These are phyloP conservation scores for Xiphorhynchus elegans DNA, from an alignment of 2,113 vertebrate genomes.

Conservation along the genomic window DNA sequence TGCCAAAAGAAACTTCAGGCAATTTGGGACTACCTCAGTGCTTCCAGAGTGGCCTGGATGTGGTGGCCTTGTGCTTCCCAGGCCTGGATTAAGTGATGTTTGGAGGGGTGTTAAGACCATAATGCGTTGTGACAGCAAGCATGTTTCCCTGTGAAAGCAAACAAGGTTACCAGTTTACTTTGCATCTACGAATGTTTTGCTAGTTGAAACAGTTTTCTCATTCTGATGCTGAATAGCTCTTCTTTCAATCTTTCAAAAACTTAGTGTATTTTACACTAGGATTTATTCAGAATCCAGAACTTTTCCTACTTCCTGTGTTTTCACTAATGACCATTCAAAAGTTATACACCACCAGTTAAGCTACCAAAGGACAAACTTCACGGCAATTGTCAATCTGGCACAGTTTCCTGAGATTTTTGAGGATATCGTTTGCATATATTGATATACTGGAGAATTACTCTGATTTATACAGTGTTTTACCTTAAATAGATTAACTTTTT, in stretches of 20 bases:
- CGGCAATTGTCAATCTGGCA: neutral
- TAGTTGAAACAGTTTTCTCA: neutral
- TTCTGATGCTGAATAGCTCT: neutral
- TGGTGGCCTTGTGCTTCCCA: neutral
- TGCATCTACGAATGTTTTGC: rapidly evolving
- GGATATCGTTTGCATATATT: neutral
- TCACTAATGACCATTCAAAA: neutral
- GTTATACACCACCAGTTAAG: neutral
- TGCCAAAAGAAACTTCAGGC: neutral
- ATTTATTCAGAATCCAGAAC: neutral
- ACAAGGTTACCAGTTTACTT: rapidly evolving
- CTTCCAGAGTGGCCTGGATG: neutral
- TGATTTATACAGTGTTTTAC: neutral
- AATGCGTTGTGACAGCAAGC: neutral
- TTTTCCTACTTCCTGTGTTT: neutral
- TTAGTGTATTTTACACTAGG: neutral
- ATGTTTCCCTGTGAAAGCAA: neutral
- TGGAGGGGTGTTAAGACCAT: neutral
- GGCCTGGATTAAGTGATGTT: neutral
- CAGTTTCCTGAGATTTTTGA: neutral
- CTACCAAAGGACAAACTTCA: neutral
- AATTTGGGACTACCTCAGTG: neutral
- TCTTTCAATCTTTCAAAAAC: neutral
- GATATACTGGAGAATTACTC: neutral
- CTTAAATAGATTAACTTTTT: neutral